phyloP scores from a whole-genome alignment of 2,113 vertebrate genomes.

The Dryoscopus gambensis region DNA sequence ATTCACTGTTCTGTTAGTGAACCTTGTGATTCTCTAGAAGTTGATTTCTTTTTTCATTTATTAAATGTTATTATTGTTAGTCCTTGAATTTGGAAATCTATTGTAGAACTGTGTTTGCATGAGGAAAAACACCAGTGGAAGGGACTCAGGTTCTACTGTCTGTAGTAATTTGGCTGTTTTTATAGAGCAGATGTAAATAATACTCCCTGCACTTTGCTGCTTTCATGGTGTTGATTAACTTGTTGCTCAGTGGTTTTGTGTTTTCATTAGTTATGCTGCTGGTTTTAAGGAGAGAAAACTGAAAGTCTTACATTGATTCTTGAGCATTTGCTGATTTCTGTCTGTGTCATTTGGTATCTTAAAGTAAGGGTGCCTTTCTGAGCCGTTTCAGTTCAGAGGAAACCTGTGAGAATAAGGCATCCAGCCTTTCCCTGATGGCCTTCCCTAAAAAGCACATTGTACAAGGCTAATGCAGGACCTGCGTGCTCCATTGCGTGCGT shows the following conservation, averaged over 20 bases:
- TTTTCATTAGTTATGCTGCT: background rate
- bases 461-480: accelerated
- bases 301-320: background rate
- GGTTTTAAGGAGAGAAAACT: background rate
- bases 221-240: background rate
- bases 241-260: background rate
- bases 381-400: background rate
- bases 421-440: background rate
- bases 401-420: background rate
- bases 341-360: background rate
- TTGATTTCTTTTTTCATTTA: background rate
- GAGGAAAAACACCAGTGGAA: background rate
- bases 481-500: accelerated
- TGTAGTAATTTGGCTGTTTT: background rate
- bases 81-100: background rate
- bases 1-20: background rate
- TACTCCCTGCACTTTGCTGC: background rate
- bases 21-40: background rate
- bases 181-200: background rate
- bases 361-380: background rate
- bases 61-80: background rate
- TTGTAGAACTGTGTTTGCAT: background rate
- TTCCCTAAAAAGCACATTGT: background rate
- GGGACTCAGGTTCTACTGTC: background rate
- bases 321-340: background rate